Percentiles rank a stretch among this genome's conserved stretches.
phyloP scores from a whole-genome alignment of 2,888 invertebrate species.

The Chaetoderma sp. region DNA sequence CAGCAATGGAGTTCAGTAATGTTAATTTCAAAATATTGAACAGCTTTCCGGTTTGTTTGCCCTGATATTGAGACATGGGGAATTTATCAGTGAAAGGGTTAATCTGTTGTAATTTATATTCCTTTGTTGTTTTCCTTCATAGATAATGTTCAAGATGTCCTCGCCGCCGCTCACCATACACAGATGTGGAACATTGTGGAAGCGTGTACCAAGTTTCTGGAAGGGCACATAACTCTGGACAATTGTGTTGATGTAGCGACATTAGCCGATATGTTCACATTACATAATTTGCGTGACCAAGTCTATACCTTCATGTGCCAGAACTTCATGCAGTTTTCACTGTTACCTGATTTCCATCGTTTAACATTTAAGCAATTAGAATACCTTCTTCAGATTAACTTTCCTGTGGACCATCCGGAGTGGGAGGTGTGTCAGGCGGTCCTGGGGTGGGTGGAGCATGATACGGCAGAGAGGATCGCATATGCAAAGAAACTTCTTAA shows the following conservation, averaged over 20 bases:
- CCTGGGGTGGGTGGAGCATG: conserved; percentile 75
- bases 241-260: conserved; percentile 81
- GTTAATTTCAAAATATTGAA: no score
- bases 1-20: no score
- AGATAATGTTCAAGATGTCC: conserved; percentile 77
- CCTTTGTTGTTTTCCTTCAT: background rate
- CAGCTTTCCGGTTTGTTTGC: no score
- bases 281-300: conserved; percentile 74
- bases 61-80: no score
- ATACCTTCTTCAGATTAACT: conserved; percentile 76
- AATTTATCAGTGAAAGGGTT: no score
- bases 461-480: conserved; percentile 65
- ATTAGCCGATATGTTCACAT: conserved; percentile 78
- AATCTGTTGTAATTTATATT: background rate
- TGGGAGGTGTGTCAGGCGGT: conserved; percentile 74
- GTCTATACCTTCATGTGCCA: conserved; percentile 78
- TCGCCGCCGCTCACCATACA: conserved; percentile 79
- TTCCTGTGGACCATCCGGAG: conserved; percentile 79
- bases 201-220: conserved; percentile 77
- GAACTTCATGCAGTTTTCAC: conserved; percentile 75
- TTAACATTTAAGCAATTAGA: conserved; percentile 76
- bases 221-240: conserved; percentile 78
- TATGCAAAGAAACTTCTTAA: conserved; percentile 71
- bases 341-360: conserved; percentile 75
- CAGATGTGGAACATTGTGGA: conserved; percentile 77